Evolutionary conservation across 2,797 vertebrate species (phyloP).

Genomic region (Rachycentron canadum): DNA sequence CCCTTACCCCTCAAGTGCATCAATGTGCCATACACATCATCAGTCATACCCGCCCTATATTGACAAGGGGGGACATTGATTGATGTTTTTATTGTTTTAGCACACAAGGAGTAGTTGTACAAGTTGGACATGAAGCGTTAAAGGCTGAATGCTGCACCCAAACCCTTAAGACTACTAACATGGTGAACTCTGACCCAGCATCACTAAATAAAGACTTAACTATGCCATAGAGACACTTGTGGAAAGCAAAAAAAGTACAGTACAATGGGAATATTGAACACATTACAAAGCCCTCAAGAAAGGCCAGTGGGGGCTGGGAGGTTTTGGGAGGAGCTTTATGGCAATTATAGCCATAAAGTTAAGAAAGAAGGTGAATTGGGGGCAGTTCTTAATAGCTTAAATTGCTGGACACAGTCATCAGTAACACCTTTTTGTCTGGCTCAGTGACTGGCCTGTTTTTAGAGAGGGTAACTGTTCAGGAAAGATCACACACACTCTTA

Average conservation of each 20-base stretch:
- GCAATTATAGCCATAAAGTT: slow-evolving; percentile 83
- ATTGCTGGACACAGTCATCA: slow-evolving; percentile 82
- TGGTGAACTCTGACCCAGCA: slow-evolving; percentile 73
- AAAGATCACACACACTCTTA: slow-evolving; percentile 70
- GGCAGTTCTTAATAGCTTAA: slow-evolving; percentile 77
- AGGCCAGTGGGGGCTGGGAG: slow-evolving; percentile 57
- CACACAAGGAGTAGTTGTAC: slow-evolving; percentile 70
- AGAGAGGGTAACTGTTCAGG: slow-evolving; percentile 64
- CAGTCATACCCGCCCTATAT: slow-evolving; percentile 70
- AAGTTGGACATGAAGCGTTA: slow-evolving; percentile 66
- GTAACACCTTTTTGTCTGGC: slow-evolving; percentile 83
- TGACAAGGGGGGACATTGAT: slow-evolving; percentile 78
- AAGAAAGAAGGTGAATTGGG: slow-evolving; percentile 80
- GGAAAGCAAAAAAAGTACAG: slow-evolving; percentile 51
- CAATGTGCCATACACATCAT: slow-evolving; percentile 73
- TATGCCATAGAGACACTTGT: slow-evolving; percentile 40
- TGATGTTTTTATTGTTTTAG: slow-evolving; percentile 79
- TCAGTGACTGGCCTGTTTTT: slow-evolving; percentile 63
- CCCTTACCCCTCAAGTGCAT: slow-evolving; percentile 71
- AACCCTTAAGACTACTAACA: slow-evolving; percentile 64
- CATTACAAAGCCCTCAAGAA: slow-evolving; percentile 63
- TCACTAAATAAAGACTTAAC: slow-evolving; percentile 58
- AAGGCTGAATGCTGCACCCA: slow-evolving; percentile 55
- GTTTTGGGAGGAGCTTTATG: slow-evolving; percentile 74
- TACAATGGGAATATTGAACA: slow-evolving; percentile 76